Percentiles rank a stretch among this genome's conserved stretches.
Evolutionary conservation across 2,113 vertebrate genomes (phyloP).

Genomic region (Peucedramus taeniatus): DNA sequence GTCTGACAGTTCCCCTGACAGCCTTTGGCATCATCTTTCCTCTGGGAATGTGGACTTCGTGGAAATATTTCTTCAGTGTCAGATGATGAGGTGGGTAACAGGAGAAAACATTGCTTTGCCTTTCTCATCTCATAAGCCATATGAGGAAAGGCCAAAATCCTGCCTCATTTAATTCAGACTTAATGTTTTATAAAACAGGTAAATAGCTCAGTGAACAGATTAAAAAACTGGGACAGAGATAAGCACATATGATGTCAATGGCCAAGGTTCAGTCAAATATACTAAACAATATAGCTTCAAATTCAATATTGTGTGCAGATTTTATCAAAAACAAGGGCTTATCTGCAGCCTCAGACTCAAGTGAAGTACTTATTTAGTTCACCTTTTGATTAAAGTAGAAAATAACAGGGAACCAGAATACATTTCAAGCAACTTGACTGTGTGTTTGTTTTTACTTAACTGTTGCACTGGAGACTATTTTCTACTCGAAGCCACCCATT

Average conservation of each 20-base stretch:
- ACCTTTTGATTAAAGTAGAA: conserved; percentile 21
- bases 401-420: conserved; percentile 3
- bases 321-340: not conserved
- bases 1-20: not conserved
- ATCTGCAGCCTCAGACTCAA: not conserved
- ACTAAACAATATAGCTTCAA: not conserved
- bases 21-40: not conserved
- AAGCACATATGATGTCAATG: not conserved
- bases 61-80: not conserved
- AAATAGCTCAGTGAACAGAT: not conserved
- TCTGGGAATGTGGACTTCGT: not conserved
- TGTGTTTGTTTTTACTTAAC: conserved; percentile 28
- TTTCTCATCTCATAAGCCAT: not conserved
- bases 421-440: not conserved
- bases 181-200: not conserved
- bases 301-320: not conserved
- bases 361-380: not conserved
- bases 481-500: not conserved
- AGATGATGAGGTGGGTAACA: not conserved
- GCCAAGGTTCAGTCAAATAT: not conserved
- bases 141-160: not conserved
- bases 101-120: not conserved
- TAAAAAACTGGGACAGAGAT: not conserved
- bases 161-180: not conserved
- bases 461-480: not conserved